Base-by-base conservation (phyloP, 2,888 invertebrate species). In the Nesidiocoris tenuis region DNA sequence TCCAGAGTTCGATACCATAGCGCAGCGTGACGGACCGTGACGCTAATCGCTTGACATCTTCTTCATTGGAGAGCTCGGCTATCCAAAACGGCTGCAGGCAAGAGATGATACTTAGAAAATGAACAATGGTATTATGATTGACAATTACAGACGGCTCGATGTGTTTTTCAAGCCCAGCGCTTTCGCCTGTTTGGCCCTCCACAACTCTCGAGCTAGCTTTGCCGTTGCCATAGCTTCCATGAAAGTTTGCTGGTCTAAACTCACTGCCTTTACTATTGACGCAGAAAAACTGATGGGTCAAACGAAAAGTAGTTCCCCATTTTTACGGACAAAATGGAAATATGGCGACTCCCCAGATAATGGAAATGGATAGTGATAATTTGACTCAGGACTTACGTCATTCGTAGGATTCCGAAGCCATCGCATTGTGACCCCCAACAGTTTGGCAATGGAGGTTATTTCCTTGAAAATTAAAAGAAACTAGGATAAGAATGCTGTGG, bases 1-100 rank as follows among this genome's bases (percentile, higher is more conserved):
- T 89, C 94, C 95, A 96, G 7, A 96, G 82, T 83, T 96, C 94
- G 77, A 92, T 86, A 79, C 92, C 90, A 79, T 89, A 91, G 81
- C 91, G 89, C 23, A 95, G 82, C 0, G 92, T 87, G 18, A 96
- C 88, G 0, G 94, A 92, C 78, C 96, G 86, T 59, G 90, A 91
- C n/a, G 94, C 91, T 70, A 96, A 88, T 81, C 89, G 86, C 79
- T 86, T 86, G 0, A 90, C 90, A 78, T 88, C 87, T 71, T 89
- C 87, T 83, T 94, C 93, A 7, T 89, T 88, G 3, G 89, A 87
- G 67, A 95, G 85, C 82, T 93, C 90, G 0, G 95, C 89, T 56
- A 95, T 87, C 90, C 95, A 91, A 84, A 91, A 96, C 0, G 96
- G 95, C 87, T 92, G 87, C 21, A 83, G 85, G 86, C 82, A 76